phyloP scores from a whole-genome alignment of 2,113 vertebrate genomes.

The Probosciger aterrimus region DNA sequence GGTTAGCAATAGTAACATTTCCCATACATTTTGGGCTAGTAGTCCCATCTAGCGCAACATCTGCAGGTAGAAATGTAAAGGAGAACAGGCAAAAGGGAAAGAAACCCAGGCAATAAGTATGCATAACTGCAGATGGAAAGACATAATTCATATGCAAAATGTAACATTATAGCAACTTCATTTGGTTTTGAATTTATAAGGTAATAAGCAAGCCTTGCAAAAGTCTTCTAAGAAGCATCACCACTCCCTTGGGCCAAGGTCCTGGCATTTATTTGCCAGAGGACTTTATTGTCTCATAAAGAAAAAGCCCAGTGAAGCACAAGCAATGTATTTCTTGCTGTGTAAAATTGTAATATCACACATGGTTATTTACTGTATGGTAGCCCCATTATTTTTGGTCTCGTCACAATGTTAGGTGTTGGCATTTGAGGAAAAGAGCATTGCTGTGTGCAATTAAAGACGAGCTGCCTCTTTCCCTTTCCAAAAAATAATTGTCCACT shows the following conservation, averaged over 20 bases:
- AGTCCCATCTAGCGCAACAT: background rate
- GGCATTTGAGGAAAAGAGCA: background rate
- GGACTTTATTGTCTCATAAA: constrained; percentile 73
- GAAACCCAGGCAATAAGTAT: background rate
- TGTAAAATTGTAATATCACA: constrained; percentile 35
- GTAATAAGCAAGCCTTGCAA: constrained; percentile 54
- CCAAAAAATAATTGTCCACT: background rate
- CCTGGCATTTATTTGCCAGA: constrained; percentile 69
- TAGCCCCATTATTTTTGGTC: constrained; percentile 19
- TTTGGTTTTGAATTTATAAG: constrained; percentile 65
- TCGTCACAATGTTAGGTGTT: background rate
- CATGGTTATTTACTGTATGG: constrained; percentile 32
- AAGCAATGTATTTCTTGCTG: constrained; percentile 61
- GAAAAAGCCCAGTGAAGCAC: constrained; percentile 59
- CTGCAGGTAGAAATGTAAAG: background rate
- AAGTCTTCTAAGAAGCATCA: constrained; percentile 57
- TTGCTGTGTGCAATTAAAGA: background rate
- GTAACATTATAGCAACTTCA: constrained; percentile 63
- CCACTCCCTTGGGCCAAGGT: constrained; percentile 52
- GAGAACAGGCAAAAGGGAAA: background rate
- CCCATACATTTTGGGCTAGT: background rate
- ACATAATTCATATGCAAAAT: constrained; percentile 69
- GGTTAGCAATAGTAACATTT: background rate
- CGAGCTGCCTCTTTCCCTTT: background rate
- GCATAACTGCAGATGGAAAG: background rate